Evolutionary conservation across 2,113 vertebrate genomes (phyloP).

Genomic region (Hydrolagus affinis): DNA sequence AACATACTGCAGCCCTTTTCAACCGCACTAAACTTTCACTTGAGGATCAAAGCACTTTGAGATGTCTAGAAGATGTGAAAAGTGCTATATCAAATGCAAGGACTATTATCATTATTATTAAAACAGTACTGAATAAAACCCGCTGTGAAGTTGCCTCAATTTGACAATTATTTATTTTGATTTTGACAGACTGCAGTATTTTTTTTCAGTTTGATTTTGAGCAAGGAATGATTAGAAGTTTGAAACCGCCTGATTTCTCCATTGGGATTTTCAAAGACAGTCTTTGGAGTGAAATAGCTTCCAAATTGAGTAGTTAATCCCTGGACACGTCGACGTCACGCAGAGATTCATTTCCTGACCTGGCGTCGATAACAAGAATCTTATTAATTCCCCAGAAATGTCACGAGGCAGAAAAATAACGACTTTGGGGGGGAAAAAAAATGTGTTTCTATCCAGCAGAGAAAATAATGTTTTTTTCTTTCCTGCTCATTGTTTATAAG

Average conservation of each 20-base stretch:
- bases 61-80: too few relatives aligned
- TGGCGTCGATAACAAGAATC: neutral
- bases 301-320: neutral
- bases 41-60: neutral
- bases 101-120: too few relatives aligned
- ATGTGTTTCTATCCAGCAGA: neutral
- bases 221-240: too few relatives aligned
- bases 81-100: too few relatives aligned
- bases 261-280: neutral
- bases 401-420: neutral
- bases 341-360: neutral
- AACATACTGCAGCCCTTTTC: neutral
- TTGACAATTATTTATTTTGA: neutral
- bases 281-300: neutral
- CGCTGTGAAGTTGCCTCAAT: neutral
- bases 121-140: neutral
- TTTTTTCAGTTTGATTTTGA: neutral
- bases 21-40: neutral
- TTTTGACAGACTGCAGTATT: neutral
- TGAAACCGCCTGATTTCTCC: neutral
- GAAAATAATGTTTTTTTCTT: neutral
- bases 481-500: too few relatives aligned
- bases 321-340: neutral
- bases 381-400: neutral
- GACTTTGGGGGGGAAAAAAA: constrained; percentile 13